Evolutionary conservation across 2,888 invertebrate species (phyloP).

Genomic region (Galeruca laticollis): DNA sequence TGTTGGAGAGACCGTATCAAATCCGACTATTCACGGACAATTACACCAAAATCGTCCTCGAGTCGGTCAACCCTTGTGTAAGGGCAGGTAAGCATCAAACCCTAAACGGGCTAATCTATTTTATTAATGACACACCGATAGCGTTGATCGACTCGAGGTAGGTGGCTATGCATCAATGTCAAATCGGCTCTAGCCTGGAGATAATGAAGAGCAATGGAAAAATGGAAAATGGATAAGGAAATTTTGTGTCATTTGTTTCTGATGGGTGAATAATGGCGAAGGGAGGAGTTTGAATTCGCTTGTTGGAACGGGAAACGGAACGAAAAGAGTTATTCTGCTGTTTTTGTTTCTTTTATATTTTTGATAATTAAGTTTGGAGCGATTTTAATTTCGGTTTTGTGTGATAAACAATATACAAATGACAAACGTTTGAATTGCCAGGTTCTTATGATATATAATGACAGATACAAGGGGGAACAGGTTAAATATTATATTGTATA

Average conservation of each 20-base stretch:
- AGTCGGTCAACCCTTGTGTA: slow-evolving; percentile 21
- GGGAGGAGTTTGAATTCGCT: slow-evolving; percentile 15
- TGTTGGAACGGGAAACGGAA: no score
- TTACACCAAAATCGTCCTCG: slow-evolving; percentile 13
- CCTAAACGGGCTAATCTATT: slow-evolving; percentile 38
- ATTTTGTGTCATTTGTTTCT: slow-evolving; percentile 35
- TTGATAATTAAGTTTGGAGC: no score
- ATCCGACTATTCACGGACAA: slow-evolving; percentile 12
- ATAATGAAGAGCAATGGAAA: slow-evolving; percentile 31
- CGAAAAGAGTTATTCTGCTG: no score
- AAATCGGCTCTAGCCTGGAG: slow-evolving; percentile 23
- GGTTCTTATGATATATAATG: no score
- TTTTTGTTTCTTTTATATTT: no score
- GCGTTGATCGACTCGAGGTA: slow-evolving; percentile 36
- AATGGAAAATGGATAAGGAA: slow-evolving; percentile 40
- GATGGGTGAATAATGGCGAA: slow-evolving; percentile 17
- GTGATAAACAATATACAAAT: no score
- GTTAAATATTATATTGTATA: no score
- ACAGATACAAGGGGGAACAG: no score
- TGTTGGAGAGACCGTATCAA: slow-evolving; percentile 2
- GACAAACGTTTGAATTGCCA: no score
- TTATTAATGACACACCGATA: slow-evolving; percentile 41
- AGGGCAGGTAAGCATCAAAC: slow-evolving; percentile 26
- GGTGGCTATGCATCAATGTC: slow-evolving; percentile 41
- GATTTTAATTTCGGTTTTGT: no score